These are phyloP conservation scores for Protonibea diacanthus DNA, from an alignment of 2,797 vertebrate species.

Conservation along the genomic window DNA sequence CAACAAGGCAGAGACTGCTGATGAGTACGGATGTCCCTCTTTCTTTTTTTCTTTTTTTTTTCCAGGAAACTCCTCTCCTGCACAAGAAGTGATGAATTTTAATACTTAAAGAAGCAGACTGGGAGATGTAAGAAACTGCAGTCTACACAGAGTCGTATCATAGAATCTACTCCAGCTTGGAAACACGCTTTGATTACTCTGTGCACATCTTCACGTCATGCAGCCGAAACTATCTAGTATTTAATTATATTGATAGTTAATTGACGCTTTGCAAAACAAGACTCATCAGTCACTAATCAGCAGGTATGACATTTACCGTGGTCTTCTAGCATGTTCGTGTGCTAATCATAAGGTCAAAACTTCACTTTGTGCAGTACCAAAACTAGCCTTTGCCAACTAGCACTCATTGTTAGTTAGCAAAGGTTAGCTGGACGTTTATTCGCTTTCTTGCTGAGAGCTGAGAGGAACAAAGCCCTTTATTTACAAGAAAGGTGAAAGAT, in stretches of 20 bases:
- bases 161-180: not conserved
- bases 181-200: not conserved
- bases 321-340: too few species aligned
- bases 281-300: too few species aligned
- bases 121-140: not conserved
- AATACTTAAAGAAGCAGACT: not conserved
- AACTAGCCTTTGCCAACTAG: too few species aligned
- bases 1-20: not conserved
- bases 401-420: too few species aligned
- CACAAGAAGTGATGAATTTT: constrained; percentile 13
- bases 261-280: not conserved
- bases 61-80: constrained; percentile 9
- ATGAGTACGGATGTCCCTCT: not conserved
- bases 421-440: too few species aligned
- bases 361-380: too few species aligned
- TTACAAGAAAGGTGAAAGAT: too few species aligned
- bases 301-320: too few species aligned
- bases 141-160: too few species aligned
- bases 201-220: not conserved
- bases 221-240: not conserved
- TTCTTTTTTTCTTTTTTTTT: not conserved
- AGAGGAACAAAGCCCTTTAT: too few species aligned
- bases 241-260: too few species aligned
- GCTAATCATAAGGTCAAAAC: too few species aligned
- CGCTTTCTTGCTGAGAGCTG: not conserved